These are phyloP conservation scores for Tadarida brasiliensis DNA, from an alignment of 2,797 vertebrate species.

Conservation along the genomic window DNA sequence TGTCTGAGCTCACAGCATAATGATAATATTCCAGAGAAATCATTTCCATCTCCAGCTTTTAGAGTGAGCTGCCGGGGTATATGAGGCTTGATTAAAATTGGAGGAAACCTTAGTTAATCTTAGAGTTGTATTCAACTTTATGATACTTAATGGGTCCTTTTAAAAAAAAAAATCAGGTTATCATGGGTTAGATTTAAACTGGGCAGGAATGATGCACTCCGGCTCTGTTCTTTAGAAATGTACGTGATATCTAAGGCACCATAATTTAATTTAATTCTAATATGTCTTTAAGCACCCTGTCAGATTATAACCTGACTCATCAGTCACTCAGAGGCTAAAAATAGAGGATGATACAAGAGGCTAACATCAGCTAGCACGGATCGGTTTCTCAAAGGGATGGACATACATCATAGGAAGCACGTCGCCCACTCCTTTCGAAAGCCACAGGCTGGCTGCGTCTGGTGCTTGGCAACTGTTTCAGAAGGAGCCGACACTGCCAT, in stretches of 20 bases:
- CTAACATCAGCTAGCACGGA: slow-evolving; percentile 48
- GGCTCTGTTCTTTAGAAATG: slow-evolving; percentile 62
- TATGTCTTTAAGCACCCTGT: slow-evolving; percentile 62
- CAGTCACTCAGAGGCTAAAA: slow-evolving; percentile 63
- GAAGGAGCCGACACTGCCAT: neutral
- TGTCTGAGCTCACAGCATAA: neutral
- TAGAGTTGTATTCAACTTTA: neutral
- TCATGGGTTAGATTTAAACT: neutral
- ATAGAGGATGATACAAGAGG: slow-evolving; percentile 56
- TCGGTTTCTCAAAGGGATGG: slow-evolving; percentile 2
- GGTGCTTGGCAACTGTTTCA: neutral
- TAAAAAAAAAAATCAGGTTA: neutral
- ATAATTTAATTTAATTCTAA: slow-evolving; percentile 70
- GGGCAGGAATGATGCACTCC: slow-evolving; percentile 21
- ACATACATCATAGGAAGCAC: neutral
- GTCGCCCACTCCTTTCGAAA: neutral
- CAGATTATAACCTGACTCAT: slow-evolving; percentile 69
- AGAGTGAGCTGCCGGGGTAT: neutral
- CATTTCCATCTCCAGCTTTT: slow-evolving; percentile 6
- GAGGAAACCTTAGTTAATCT: slow-evolving; percentile 42
- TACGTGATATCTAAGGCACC: neutral
- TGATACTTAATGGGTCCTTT: neutral
- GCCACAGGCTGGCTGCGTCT: neutral
- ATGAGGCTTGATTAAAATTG: slow-evolving; percentile 57
- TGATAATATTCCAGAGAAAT: slow-evolving; percentile 45